These are phyloP conservation scores for Pissodes strobi DNA, from an alignment of 1,140 invertebrate species.

Conservation along the genomic window DNA sequence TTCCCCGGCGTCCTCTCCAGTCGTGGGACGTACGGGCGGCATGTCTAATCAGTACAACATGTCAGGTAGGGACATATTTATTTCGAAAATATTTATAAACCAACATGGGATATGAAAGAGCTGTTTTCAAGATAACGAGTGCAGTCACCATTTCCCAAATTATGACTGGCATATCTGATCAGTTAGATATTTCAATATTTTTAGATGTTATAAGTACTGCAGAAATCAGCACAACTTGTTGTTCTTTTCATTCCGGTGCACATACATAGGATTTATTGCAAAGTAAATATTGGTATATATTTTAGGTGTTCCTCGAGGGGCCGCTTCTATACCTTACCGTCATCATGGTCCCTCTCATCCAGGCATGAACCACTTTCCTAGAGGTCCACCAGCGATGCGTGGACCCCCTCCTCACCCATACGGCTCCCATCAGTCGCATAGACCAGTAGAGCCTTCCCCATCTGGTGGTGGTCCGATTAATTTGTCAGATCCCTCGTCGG, in stretches of 20 bases:
- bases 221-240: not conserved
- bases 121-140: too few species aligned
- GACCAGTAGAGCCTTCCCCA: constrained; percentile 61
- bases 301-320: constrained; percentile 25
- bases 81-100: not conserved
- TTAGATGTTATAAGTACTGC: too few species aligned
- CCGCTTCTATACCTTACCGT: constrained; percentile 5
- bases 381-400: constrained; percentile 28
- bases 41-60: constrained; percentile 6
- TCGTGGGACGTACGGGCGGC: not conserved
- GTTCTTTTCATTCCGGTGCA: not conserved
- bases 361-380: constrained; percentile 36
- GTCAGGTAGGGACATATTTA: constrained; percentile 3
- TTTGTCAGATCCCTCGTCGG: constrained; percentile 40
- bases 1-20: constrained; percentile 15
- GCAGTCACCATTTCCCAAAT: too few species aligned
- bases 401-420: constrained; percentile 42
- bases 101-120: not conserved
- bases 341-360: constrained; percentile 14
- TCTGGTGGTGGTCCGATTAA: constrained; percentile 52
- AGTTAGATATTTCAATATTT: not conserved
- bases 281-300: too few species aligned
- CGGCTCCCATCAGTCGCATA: constrained; percentile 61
- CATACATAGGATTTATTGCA: too few species aligned
- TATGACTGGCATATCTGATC: too few species aligned